Conservation (phyloP, 2,113 vertebrate genomes). For the Naja naja region DNA sequence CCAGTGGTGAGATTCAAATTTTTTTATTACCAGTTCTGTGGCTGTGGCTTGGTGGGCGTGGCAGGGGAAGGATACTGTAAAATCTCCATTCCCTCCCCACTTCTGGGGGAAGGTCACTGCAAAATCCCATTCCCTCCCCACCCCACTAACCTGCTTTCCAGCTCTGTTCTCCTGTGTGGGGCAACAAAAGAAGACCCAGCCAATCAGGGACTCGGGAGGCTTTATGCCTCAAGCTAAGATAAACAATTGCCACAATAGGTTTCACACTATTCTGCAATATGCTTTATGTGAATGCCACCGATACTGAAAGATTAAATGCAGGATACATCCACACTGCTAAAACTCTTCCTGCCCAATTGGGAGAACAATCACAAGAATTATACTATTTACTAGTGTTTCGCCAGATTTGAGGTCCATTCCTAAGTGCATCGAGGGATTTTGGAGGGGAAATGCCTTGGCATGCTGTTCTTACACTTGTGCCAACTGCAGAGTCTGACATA, state of each 20-base stretch:
- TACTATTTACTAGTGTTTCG: neutral
- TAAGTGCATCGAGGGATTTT: neutral
- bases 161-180: no score
- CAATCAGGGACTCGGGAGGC: no score
- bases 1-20: no score
- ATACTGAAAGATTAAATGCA: constrained; percentile 43
- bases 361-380: neutral
- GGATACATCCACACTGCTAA: constrained; percentile 16
- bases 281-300: constrained; percentile 31
- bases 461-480: fast-evolving
- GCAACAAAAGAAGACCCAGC: no score
- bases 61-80: no score
- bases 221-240: neutral
- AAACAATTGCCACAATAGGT: constrained; percentile 5
- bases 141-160: no score
- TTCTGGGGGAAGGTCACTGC: no score
- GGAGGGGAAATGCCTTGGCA: neutral
- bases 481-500: neutral
- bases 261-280: constrained; percentile 31
- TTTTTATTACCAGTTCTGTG: no score
- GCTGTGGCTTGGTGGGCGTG: no score
- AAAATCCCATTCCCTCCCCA: no score
- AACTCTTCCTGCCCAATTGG: neutral
- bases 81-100: no score
- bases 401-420: neutral